Evolutionary conservation across 2,113 vertebrate genomes (phyloP).

Genomic region (Epinephelus cyanopodus): DNA sequence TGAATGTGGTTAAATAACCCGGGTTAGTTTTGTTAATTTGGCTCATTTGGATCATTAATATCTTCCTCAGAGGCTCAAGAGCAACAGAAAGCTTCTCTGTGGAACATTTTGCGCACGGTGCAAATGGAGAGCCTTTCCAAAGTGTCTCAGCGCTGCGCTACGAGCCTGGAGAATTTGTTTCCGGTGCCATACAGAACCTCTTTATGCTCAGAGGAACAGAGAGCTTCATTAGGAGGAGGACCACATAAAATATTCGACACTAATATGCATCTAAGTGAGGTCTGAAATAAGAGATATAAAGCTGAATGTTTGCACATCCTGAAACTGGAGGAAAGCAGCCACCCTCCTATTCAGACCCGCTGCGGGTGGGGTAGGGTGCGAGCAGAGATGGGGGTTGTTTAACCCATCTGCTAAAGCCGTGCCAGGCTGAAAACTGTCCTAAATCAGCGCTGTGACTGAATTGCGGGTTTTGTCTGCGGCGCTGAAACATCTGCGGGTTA

Average conservation of each 20-base stretch:
- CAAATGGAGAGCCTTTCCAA: not conserved
- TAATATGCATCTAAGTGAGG: slow-evolving; percentile 60
- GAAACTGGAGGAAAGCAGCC: slow-evolving; percentile 54
- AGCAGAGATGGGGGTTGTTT: slow-evolving; percentile 26
- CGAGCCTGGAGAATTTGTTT: not conserved
- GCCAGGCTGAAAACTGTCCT: slow-evolving; percentile 64
- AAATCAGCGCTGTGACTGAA: slow-evolving; percentile 54
- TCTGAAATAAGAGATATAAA: not conserved
- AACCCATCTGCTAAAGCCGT: slow-evolving; percentile 63
- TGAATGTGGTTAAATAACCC: not conserved
- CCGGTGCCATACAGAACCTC: not conserved
- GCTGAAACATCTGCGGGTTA: slow-evolving; percentile 44
- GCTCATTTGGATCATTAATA: not conserved
- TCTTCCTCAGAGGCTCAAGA: not conserved
- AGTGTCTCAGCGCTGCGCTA: not conserved
- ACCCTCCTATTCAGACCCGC: slow-evolving; percentile 31
- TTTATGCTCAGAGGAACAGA: not conserved
- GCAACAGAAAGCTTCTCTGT: not conserved
- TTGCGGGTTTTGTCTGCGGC: slow-evolving; percentile 27
- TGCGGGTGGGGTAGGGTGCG: not conserved
- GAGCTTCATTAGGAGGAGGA: not conserved
- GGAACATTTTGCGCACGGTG: slow-evolving; percentile 28
- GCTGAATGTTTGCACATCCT: slow-evolving; percentile 54
- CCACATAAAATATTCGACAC: slow-evolving; percentile 72
- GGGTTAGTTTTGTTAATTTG: not conserved